Evolutionary conservation across 2,888 invertebrate species (phyloP).

Genomic region (Amphimallon solstitiale): DNA sequence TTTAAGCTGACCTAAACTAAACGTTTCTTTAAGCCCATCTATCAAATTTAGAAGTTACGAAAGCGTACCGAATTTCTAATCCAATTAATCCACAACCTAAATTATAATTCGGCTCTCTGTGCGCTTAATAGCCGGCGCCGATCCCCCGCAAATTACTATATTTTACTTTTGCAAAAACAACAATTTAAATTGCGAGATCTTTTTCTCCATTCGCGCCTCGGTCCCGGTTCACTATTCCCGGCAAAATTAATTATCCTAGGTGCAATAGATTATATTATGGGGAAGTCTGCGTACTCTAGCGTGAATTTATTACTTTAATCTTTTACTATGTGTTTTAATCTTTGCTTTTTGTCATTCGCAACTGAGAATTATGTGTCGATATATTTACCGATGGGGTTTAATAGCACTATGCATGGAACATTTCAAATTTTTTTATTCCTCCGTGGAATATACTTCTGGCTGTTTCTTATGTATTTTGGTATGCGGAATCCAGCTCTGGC

Average conservation of each 20-base stretch:
- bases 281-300: background rate
- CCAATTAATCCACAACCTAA: slow-evolving; percentile 38
- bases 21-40: slow-evolving; percentile 40
- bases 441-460: too few species aligned
- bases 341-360: too few species aligned
- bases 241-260: slow-evolving; percentile 26
- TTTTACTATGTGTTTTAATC: too few species aligned
- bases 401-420: too few species aligned
- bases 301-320: too few species aligned
- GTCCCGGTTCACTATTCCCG: background rate
- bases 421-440: too few species aligned
- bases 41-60: slow-evolving; percentile 39
- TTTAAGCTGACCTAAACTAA: slow-evolving; percentile 42
- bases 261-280: slow-evolving; percentile 19
- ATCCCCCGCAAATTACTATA: slow-evolving; percentile 33
- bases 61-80: slow-evolving; percentile 39
- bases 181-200: slow-evolving; percentile 15
- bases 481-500: too few species aligned
- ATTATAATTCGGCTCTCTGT: slow-evolving; percentile 38
- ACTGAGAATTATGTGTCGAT: too few species aligned
- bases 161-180: slow-evolving; percentile 23
- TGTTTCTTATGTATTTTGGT: too few species aligned
- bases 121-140: slow-evolving; percentile 27
- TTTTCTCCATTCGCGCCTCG: slow-evolving; percentile 12
- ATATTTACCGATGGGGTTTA: background rate